Conservation (phyloP, 2,888 invertebrate genomes). For the Meteorus colon region DNA sequence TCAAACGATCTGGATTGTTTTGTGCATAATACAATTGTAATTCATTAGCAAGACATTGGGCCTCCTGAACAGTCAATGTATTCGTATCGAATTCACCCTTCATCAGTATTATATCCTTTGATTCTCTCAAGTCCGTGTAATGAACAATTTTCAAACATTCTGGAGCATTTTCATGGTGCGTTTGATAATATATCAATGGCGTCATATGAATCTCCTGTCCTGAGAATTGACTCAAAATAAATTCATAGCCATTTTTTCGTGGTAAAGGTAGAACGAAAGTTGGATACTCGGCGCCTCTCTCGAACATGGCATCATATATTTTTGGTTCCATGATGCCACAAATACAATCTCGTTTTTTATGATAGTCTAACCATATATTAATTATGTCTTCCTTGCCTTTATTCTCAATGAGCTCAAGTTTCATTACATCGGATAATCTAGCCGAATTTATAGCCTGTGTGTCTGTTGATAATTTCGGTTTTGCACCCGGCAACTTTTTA, state of each 20-base stretch:
- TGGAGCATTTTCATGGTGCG: constrained; percentile 91
- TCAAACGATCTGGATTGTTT: constrained; percentile 77
- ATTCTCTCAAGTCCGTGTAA: constrained; percentile 82
- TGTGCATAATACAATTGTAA: constrained; percentile 88
- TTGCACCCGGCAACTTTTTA: constrained; percentile 48
- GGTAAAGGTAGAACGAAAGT: constrained; percentile 88
- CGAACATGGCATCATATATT: constrained; percentile 77
- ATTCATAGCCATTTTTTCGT: constrained; percentile 88
- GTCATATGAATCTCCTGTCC: constrained; percentile 87
- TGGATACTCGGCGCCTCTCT: constrained; percentile 78
- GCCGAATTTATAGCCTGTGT: constrained; percentile 29
- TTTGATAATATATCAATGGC: constrained; percentile 88
- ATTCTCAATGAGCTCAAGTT: constrained; percentile 82
- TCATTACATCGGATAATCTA: constrained; percentile 79
- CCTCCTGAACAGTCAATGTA: constrained; percentile 84
- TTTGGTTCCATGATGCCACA: constrained; percentile 81
- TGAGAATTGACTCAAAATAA: constrained; percentile 85
- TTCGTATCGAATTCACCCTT: constrained; percentile 90
- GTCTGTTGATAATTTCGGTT: constrained; percentile 53
- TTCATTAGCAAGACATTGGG: constrained; percentile 90
- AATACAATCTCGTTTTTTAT: constrained; percentile 84
- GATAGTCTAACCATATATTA: constrained; percentile 87
- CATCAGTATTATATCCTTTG: constrained; percentile 87
- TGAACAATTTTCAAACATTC: constrained; percentile 88
- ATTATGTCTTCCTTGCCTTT: constrained; percentile 83